Conservation (phyloP, 2,797 vertebrate species). For the Nothura maculosa region DNA sequence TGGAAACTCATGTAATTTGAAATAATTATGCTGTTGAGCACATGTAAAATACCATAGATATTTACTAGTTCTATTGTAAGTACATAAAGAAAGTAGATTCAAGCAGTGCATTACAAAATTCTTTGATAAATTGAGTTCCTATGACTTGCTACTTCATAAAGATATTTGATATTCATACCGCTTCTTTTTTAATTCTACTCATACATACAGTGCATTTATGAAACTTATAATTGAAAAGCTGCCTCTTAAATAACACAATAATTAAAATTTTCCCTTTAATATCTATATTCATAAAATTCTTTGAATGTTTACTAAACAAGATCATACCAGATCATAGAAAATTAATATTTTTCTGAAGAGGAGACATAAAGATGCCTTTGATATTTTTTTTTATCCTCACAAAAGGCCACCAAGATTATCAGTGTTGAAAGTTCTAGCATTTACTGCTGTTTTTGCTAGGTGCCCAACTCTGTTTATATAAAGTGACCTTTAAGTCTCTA, state of each 20-base stretch:
- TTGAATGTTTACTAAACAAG: not conserved
- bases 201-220: not conserved
- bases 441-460: constrained; percentile 47
- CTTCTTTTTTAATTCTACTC: constrained; percentile 16
- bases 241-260: not conserved
- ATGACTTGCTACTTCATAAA: not conserved
- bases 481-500: constrained; percentile 77
- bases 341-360: not conserved
- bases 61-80: not conserved
- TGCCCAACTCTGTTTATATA: constrained; percentile 66
- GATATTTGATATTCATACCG: not conserved
- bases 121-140: not conserved
- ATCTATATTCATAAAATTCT: not conserved
- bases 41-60: not conserved
- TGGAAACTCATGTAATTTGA: constrained; percentile 1
- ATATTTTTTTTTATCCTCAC: not conserved
- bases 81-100: not conserved
- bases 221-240: not conserved
- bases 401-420: constrained; percentile 42
- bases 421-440: constrained; percentile 54
- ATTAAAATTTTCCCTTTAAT: not conserved
- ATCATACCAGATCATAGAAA: not conserved
- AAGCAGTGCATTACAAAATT: not conserved
- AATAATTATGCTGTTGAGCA: not conserved
- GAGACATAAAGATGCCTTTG: not conserved